These are phyloP conservation scores for Micromussa lordhowensis DNA, from an alignment of 92 coral and sea anemone species.

Conservation along the genomic window DNA sequence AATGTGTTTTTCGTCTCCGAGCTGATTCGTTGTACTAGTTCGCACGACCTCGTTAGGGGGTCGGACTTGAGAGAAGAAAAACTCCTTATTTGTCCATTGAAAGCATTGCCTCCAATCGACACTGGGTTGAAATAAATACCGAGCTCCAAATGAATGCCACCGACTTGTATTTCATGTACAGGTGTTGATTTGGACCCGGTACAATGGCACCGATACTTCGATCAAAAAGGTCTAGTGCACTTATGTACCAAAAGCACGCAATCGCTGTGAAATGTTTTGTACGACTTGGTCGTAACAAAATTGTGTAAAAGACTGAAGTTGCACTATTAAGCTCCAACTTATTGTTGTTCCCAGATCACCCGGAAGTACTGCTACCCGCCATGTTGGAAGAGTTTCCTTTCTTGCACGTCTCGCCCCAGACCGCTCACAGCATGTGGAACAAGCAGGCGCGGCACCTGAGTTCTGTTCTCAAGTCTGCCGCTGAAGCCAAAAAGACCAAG, in stretches of 20 bases:
- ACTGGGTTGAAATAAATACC: too few relatives aligned
- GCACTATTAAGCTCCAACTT: not conserved
- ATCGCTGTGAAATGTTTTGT: not conserved
- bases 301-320: not conserved
- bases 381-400: constrained; percentile 97
- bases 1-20: too few relatives aligned
- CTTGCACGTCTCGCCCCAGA: constrained; percentile 98
- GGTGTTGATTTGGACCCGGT: too few relatives aligned
- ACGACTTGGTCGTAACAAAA: not conserved
- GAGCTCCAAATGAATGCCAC: too few relatives aligned
- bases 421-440: constrained; percentile 92
- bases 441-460: constrained; percentile 93
- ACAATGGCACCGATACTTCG: too few relatives aligned
- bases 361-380: constrained; percentile 81
- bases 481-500: constrained; percentile 75
- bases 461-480: constrained; percentile 70
- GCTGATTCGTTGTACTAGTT: too few relatives aligned
- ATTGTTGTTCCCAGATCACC: constrained; percentile 56
- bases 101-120: too few relatives aligned
- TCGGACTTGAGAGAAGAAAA: too few relatives aligned
- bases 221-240: too few relatives aligned
- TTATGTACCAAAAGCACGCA: not conserved
- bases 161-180: too few relatives aligned
- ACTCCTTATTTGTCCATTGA: too few relatives aligned
- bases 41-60: too few relatives aligned